A percentile compares a stretch with the other conserved stretches of the same genome.
Conservation (phyloP, 2,797 vertebrate species). For the Hippoglossus hippoglossus region DNA sequence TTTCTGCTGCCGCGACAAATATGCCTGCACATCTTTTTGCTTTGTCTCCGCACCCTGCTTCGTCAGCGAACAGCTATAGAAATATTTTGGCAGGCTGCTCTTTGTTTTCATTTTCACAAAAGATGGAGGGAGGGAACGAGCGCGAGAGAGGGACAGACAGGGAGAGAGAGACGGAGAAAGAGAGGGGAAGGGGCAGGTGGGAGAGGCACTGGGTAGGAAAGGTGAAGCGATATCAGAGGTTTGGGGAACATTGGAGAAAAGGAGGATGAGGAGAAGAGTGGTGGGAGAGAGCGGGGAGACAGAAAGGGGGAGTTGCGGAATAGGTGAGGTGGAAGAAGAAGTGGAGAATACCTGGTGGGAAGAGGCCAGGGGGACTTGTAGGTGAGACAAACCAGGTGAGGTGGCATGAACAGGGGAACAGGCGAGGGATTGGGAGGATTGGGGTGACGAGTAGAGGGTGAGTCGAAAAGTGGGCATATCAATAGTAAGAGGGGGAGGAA, state of each 20-base stretch:
- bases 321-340: background rate
- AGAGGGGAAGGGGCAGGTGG: constrained; percentile 6
- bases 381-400: constrained; percentile 33
- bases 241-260: constrained; percentile 34
- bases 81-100: constrained; percentile 87
- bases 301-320: background rate
- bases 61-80: constrained; percentile 87
- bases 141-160: constrained; percentile 21
- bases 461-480: constrained; percentile 32
- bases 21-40: constrained; percentile 83
- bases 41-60: constrained; percentile 85
- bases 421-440: constrained; percentile 16
- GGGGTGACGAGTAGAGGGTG: constrained; percentile 23
- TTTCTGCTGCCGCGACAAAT: constrained; percentile 84
- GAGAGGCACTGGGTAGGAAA: constrained; percentile 51
- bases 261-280: background rate
- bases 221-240: constrained; percentile 63
- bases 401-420: constrained; percentile 7
- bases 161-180: constrained; percentile 13
- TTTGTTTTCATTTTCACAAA: constrained; percentile 89
- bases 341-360: background rate
- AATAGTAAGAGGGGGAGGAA: constrained; percentile 35
- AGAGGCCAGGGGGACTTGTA: background rate
- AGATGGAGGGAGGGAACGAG: constrained; percentile 74
- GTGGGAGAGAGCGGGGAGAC: background rate